Base-by-base conservation (phyloP, 2,888 invertebrate genomes). In the Acronicta alni region DNA sequence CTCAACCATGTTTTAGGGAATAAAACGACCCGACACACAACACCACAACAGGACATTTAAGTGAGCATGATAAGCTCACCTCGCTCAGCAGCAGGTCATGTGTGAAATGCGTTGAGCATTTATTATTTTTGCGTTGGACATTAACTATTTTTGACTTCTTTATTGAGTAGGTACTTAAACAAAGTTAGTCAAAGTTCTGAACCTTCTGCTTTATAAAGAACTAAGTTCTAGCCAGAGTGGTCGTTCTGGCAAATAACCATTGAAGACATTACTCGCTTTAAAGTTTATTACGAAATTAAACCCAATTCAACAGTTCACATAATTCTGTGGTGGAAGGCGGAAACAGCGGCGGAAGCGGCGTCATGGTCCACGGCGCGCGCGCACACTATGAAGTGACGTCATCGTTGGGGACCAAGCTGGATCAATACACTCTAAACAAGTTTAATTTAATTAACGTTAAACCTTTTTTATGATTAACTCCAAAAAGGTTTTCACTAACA, bases 311-410 rank as follows among this genome's bases (percentile, higher is more conserved):
- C 86, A 85, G 88, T 85, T 87, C 88, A 89, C 86, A 91, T 88
- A 88, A 87, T 89, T 82, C 86, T 82, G 87, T 82, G 83, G 87
- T 87, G 83, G 90, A 89, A 89, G 92, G 89, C 93, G 93, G 93
- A 94, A 93, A 87, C 84, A 80, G 75, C 85, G 80, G 83, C 93
- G 93, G 93, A 93, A 93, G 85, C 89, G 85, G 87, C 87, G 91
- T 91, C 90, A 91, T 81, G 92, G 91, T 90, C 89, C 83, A 83
- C 76, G 79, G 85, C 80, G 84, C 87, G 79, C 83, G 87, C 87
- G 89, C 83, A 79, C 84, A 77, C 83, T 86, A 83, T 85, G 82
- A 83, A 80, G 85, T 91, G 90, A 92, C 92, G 90, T 89, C 90
- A 89, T 66, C 63, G 38, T 62, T 72, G 68, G 80, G 77, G 83